Percentiles rank a stretch among this genome's conserved stretches.
These are phyloP conservation scores for Thyatira batis DNA, from an alignment of 2,888 invertebrate genomes.

Conservation along the genomic window DNA sequence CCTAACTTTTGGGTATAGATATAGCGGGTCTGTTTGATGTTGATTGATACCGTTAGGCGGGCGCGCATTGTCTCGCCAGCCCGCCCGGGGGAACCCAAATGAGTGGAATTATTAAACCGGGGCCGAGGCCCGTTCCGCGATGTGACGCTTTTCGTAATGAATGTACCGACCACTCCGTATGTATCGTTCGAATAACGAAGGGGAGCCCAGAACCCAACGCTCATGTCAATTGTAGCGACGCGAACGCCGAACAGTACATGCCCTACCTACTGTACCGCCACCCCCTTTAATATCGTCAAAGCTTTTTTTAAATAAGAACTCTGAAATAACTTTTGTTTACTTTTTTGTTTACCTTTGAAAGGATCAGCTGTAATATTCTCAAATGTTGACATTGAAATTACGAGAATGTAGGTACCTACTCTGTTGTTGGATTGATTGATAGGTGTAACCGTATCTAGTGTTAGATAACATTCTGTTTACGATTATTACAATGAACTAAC, in stretches of 20 bases:
- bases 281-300: constrained; percentile 50
- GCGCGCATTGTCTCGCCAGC: constrained; percentile 72
- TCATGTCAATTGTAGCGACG: constrained; percentile 55
- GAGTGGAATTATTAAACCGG: constrained; percentile 80
- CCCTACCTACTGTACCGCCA: constrained; percentile 28
- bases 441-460: too few relatives aligned
- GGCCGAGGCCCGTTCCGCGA: constrained; percentile 66
- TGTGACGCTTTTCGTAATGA: constrained; percentile 80
- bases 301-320: constrained; percentile 51
- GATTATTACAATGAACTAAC: too few relatives aligned
- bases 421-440: too few relatives aligned
- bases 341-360: constrained; percentile 32
- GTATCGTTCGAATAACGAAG: constrained; percentile 36
- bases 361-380: constrained; percentile 41
- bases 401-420: too few relatives aligned
- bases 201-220: constrained; percentile 35
- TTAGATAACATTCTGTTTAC: too few relatives aligned
- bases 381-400: background rate
- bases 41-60: constrained; percentile 81
- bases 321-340: constrained; percentile 30
- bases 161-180: constrained; percentile 48
- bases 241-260: constrained; percentile 36
- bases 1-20: constrained; percentile 54
- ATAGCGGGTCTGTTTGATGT: constrained; percentile 77
- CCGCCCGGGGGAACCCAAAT: constrained; percentile 71